phyloP scores from a whole-genome alignment of 2,797 vertebrate species.

The Brachyalestes nurse region DNA sequence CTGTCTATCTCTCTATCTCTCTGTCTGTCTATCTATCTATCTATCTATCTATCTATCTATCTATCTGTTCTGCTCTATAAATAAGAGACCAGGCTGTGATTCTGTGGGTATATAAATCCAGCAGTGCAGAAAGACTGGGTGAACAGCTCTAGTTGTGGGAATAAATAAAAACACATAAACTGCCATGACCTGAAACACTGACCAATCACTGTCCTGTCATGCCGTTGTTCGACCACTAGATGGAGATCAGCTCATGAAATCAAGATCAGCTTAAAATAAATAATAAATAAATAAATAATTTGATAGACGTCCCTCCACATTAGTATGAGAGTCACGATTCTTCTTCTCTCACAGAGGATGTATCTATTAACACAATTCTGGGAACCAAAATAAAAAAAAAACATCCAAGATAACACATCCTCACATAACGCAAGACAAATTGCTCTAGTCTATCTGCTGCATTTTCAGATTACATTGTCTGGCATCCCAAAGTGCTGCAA shows the following conservation, averaged over 20 bases:
- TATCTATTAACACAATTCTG: slow-evolving; percentile 64
- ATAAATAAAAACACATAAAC: neutral
- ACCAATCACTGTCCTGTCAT: too few species aligned
- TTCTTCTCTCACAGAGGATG: slow-evolving; percentile 54
- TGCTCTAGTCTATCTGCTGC: slow-evolving; percentile 58
- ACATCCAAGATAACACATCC: slow-evolving; percentile 57
- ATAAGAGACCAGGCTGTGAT: neutral
- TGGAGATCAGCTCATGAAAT: slow-evolving; percentile 48
- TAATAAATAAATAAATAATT: slow-evolving; percentile 37
- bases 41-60: too few species aligned
- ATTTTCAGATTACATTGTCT: slow-evolving; percentile 61
- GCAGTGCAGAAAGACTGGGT: too few species aligned
- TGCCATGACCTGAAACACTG: neutral
- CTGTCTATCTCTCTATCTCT: neutral
- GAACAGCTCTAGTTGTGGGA: neutral
- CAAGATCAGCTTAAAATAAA: neutral
- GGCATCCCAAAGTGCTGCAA: slow-evolving; percentile 39
- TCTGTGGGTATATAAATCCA: neutral
- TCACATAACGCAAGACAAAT: slow-evolving; percentile 60
- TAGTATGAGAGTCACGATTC: slow-evolving; percentile 59
- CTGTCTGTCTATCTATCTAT: neutral
- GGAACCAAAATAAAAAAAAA: slow-evolving; percentile 49
- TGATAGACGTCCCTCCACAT: slow-evolving; percentile 46
- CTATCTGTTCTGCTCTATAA: too few species aligned
- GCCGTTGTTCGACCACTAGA: slow-evolving; percentile 52